A percentile compares a stretch with the other conserved stretches of the same genome.
Conservation (phyloP, 1,140 invertebrate genomes). For the Gonatopus flavifemur region DNA sequence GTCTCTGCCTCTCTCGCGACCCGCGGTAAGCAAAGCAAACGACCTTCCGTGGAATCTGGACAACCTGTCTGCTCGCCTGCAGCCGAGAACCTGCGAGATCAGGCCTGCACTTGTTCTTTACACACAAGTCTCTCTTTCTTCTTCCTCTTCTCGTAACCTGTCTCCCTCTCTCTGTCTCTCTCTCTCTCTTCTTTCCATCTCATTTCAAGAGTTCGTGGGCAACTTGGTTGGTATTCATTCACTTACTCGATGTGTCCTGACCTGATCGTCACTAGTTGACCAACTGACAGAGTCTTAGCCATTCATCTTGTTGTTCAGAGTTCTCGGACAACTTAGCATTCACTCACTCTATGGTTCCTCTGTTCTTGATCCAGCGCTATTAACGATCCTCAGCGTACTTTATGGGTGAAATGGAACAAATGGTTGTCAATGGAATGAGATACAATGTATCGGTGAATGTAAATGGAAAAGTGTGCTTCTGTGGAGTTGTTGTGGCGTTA, state of each 20-base stretch:
- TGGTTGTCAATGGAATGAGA: no score
- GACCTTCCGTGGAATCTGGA: conserved; percentile 61
- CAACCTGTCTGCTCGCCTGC: conserved; percentile 57
- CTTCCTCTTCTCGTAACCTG: background rate
- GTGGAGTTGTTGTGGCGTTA: no score
- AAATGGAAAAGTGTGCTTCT: no score
- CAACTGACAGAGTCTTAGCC: no score
- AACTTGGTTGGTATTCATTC: conserved; percentile 8
- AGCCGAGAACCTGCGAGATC: no score
- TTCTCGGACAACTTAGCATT: no score
- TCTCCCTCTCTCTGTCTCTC: conserved; percentile 2
- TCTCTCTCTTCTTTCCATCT: background rate
- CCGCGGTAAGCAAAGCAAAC: conserved; percentile 59
- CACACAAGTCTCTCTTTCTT: conserved; percentile 15
- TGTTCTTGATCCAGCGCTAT: no score
- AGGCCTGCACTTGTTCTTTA: conserved; percentile 45
- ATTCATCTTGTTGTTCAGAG: no score
- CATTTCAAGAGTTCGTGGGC: background rate
- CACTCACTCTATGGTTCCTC: no score
- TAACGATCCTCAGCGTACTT: no score
- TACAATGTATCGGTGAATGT: no score
- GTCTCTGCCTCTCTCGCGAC: conserved; percentile 42
- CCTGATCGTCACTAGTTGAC: background rate
- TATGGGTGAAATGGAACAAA: no score
- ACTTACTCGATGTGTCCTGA: background rate